Base-by-base conservation (phyloP, 2,797 vertebrate species). In the Gephyroberyx darwinii region DNA sequence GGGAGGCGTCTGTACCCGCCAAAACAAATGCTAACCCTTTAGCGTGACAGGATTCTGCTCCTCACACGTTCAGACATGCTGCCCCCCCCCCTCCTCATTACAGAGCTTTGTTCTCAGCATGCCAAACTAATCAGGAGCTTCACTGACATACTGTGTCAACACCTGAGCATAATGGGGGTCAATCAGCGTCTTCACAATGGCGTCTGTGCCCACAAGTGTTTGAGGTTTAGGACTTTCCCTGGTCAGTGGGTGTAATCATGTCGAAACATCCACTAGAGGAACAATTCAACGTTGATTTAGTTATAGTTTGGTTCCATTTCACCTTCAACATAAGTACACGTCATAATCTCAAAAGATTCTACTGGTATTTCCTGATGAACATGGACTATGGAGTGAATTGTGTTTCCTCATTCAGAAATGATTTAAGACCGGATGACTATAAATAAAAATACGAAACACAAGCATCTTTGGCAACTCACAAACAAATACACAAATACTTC, bases 121-220 rank as follows among this genome's bases (percentile, higher is more conserved):
- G 48, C 66, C 61, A 35, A 69, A 65, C 73, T 80, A 79, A 87
- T 77, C 83, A 75, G 75, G 64, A 78, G 74, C 74, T 78, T 86
- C 74, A 37, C 37, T 65, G 61, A 84, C 76, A 78, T 51, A 67
- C 52, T 65, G 59, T 69, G 72, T 89, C 85, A 89, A 88, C 80
- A 89, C 19, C 0, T 8, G 8, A 33, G 65, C 74, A 77, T 75
- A 80, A 67, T 60, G 30, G 5, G 5, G 67, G 56, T 56, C 65
- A 83, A 86, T 83, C 72, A 71, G 67, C 13, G 5, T 39, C 74
- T 88, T 88, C 73, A 83, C 65, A 63, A 20, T 1, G 4, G 31
- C 58, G 65, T 77, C 65, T 74, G 71, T 20, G 69, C 31, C 62
- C 50, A 65, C 47, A 53, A 63, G 37, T 50, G 76, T 22, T n/a